Evolutionary conservation across 1,140 invertebrate species (phyloP), one percentile per base, ranked within the genome.

Genomic region (Adelges cooleyi): DNA sequence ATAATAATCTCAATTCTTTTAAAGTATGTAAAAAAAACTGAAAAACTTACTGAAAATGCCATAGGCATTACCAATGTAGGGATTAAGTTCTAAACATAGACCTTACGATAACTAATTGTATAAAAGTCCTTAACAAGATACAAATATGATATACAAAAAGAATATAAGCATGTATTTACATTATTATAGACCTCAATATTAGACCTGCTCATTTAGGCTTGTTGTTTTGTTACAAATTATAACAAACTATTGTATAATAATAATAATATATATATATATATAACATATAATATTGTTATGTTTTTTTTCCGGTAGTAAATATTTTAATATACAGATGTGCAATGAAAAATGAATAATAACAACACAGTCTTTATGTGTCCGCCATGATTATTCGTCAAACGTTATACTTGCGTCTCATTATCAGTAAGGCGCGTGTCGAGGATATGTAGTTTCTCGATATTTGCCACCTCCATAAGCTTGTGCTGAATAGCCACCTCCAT

Each of bases 401-500:
- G 13, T 62, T 44, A 62, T 62, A 62, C 56, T 62, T 48, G 56
- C 25, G 25, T 48, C 42, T 46, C 29, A 13, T 50, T 33, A 67
- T 70, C 51, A 71, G 44, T 71, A 71, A 15, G 70, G 70, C 2
- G 69, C 67, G 20, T 70, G 70, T 52, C 70, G 65, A 33, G 66
- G 62, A 59, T 69, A 69, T n/a, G 68, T 59, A 46, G 54, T 54
- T 54, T 71, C 69, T 56, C 70, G 42, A 65, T 69, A 70, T 62
- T 71, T 71, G 2, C 70, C 70, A 52, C 69, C 69, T 42, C 71
- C 67, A 68, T 69, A 76, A 65, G 76, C 78, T 44, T 67, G 65
- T 22, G 67, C 51, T 42, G 74, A 73, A 36, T 77, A 77, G 65
- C 77, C 76, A 36, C 75, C 69, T 33, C 75, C 75, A 46, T 78